Base-by-base conservation (phyloP, 2,113 vertebrate genomes). In the Coreoperca whiteheadi region DNA sequence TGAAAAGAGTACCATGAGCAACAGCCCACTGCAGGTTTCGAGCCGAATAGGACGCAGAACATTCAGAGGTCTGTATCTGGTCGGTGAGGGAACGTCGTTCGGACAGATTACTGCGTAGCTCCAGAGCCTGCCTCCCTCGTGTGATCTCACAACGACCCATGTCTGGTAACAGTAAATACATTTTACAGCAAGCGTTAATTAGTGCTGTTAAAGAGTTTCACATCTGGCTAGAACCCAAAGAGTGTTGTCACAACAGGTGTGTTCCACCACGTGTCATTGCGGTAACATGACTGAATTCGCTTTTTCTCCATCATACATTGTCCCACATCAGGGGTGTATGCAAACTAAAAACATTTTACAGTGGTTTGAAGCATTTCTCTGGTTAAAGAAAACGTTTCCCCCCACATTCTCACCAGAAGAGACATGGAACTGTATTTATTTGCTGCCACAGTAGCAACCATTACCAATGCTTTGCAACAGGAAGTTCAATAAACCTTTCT, bases 11-110 rank as follows among this genome's bases (percentile, higher is more conserved):
- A 97, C 97, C 96, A 0, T 97, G 96, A 61, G 97, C 95, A 10
- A 97, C 94, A 30, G 96, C 94, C 97, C 97, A 97, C 85, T 97
- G 97, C 71, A 97, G 91, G 89, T 97, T 97, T 60, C 97, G 94
- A 51, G 95, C 95, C 0, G 96, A 97, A 18, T 87, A 87, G 43
- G 95, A 94, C 0, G 91, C 92, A 5, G 61, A 91, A 21, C 93
- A 94, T 0, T 92, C 25, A 2, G 79, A 39, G 0, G 81, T 48
- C 28, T 82, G 7, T 79, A 97, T 96, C 34, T 53, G 87, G 82
- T 97, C 97, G 0, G 95, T 96, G 84, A 97, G 94, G 0, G 96
- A 95, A 10, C 97, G 95, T 21, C 96, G 92, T 89, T 97, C 97
- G 0, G 96, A 97, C 34, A 97, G 94, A 87, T 97, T 97, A 90